Conservation (phyloP, 1,140 invertebrate species). For the Geopemphigus sp. region DNA sequence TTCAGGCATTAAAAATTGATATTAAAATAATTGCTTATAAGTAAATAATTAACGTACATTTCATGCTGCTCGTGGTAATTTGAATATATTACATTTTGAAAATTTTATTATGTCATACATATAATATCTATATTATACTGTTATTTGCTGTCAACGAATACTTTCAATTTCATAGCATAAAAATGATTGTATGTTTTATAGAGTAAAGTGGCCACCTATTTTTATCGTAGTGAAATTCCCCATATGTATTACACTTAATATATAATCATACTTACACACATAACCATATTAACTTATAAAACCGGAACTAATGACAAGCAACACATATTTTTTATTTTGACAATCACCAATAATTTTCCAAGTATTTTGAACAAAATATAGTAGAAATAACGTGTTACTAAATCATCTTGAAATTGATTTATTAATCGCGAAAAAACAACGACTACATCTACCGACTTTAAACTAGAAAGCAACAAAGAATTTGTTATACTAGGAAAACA, state of each 20-base stretch:
- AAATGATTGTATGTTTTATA: constrained; percentile 4
- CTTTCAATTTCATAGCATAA: constrained; percentile 24
- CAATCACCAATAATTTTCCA: no score
- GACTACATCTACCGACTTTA: no score
- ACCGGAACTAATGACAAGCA: constrained; percentile 9
- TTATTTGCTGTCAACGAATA: constrained; percentile 11
- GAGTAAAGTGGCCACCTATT: background rate
- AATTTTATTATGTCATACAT: background rate
- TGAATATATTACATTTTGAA: background rate
- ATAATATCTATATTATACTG: background rate
- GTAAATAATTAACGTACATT: no score
- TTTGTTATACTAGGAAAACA: no score
- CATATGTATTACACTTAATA: background rate
- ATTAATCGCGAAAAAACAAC: no score
- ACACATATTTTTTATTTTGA: background rate
- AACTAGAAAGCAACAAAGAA: no score
- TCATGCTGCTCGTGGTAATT: background rate
- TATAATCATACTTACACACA: no score
- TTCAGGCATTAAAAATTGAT: no score
- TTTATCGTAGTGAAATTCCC: constrained; percentile 1
- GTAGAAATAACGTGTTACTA: no score
- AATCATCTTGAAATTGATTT: no score
- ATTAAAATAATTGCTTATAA: no score
- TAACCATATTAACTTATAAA: background rate
- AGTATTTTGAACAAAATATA: no score